Evolutionary conservation across 2,888 invertebrate species (phyloP), one percentile per base, ranked within the genome.

Genomic region (Lepetodrilus schrolli): DNA sequence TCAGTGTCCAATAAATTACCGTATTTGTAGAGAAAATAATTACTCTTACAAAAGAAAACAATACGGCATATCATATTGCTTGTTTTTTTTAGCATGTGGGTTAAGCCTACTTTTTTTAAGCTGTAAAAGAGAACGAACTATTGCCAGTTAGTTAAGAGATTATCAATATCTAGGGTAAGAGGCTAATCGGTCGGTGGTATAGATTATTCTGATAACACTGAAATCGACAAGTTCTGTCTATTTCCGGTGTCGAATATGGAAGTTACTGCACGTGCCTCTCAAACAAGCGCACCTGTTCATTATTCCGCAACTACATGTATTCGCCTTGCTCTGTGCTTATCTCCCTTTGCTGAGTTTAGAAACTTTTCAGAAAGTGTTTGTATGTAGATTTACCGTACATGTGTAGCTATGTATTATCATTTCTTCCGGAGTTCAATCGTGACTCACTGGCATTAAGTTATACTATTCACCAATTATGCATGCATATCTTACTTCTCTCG

Each of bases 211-310:
- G 34, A 51, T 58, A 58, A 58, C 26, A 7, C 30, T 13, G 13
- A 23, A 58, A 58, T 30, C 30, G 17, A 7, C n/a, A 26, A 17
- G 17, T n/a, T 30, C 30, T 58, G 58, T 58, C 58, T 30, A 58
- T 58, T 58, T 58, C 58, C 58, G 20, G 58, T 30, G 26, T 58
- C 34, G 13, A 30, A 58, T 30, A 30, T 34, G 58, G 58, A 58
- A 58, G 34, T 30, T 30, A 17, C 30, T 34, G 17, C 58, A 58
- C 58, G 58, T 58, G 58, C 58, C 58, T 26, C 8, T 0, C 4
- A 30, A 34, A 58, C 58, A 58, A 43, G 13, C 43, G 43, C 58
- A 58, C 58, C 58, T 58, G 58, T 58, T 30, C 58, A 13, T 21
- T 13, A 23, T 58, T 26, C 30, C n/a, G 58, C 10, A 23, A 23